These are phyloP conservation scores for Pagetopsis macropterus DNA, from an alignment of 2,797 vertebrate species.

Conservation along the genomic window DNA sequence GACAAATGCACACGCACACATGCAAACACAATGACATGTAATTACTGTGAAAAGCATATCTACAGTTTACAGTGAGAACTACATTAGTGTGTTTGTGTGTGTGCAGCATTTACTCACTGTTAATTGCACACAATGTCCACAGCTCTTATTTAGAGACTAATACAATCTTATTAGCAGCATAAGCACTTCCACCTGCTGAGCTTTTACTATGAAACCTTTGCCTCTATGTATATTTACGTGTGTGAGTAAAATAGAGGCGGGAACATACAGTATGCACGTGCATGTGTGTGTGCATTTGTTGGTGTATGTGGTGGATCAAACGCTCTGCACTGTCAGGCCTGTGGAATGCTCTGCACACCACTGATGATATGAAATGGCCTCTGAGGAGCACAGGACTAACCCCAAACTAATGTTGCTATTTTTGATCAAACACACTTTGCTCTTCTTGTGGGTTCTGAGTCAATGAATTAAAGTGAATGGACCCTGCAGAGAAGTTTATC, in stretches of 20 bases:
- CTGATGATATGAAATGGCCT: conserved; percentile 61
- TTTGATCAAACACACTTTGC: conserved; percentile 62
- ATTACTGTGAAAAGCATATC: conserved; percentile 52
- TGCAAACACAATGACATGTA: conserved; percentile 59
- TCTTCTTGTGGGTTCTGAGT: conserved; percentile 68
- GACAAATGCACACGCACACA: conserved; percentile 55
- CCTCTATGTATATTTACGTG: conserved; percentile 33
- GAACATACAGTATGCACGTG: background rate
- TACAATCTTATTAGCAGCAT: conserved; percentile 76
- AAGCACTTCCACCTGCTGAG: conserved; percentile 77
- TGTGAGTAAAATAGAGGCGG: conserved; percentile 16
- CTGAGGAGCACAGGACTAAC: conserved; percentile 29
- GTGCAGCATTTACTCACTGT: conserved; percentile 61
- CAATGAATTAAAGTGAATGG: conserved; percentile 54
- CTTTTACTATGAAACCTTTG: conserved; percentile 46
- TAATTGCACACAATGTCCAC: conserved; percentile 66
- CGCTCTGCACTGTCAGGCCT: conserved; percentile 48
- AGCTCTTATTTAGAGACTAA: conserved; percentile 71
- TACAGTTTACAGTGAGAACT: conserved; percentile 12
- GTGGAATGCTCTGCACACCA: conserved; percentile 52
- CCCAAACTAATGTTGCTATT: conserved; percentile 53
- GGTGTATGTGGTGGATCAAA: conserved; percentile 25
- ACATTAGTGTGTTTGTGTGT: conserved; percentile 36
- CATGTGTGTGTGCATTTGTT: background rate
- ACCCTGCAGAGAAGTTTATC: conserved; percentile 56